Percentiles rank a stretch among this genome's conserved stretches.
These are phyloP conservation scores for Girardinichthys multiradiatus DNA, from an alignment of 2,113 vertebrate species.

Conservation along the genomic window DNA sequence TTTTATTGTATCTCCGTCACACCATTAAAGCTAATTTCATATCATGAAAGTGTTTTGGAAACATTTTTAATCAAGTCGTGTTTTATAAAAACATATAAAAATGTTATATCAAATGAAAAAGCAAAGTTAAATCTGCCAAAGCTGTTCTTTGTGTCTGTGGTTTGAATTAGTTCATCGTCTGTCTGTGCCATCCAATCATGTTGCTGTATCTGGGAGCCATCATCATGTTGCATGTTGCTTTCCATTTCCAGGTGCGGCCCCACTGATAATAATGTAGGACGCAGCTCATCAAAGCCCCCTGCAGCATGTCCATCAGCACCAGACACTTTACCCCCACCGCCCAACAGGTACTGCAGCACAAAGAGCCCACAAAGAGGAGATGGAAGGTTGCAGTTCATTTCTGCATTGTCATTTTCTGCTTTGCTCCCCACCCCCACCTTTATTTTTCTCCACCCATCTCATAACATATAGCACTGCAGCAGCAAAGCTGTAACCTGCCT, in stretches of 20 bases:
- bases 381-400: constrained; percentile 8
- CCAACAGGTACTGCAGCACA: constrained; percentile 75
- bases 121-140: background rate
- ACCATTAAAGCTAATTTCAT: background rate
- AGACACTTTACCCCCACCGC: constrained; percentile 60
- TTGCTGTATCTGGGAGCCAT: constrained; percentile 42
- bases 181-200: constrained; percentile 37
- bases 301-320: constrained; percentile 51
- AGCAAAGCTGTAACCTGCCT: background rate
- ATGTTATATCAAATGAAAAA: constrained; percentile 7
- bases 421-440: constrained; percentile 4
- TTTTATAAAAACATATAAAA: background rate
- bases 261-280: constrained; percentile 56
- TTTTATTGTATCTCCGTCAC: background rate
- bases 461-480: constrained; percentile 38
- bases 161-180: constrained; percentile 33
- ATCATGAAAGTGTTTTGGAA: background rate
- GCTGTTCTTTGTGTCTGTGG: background rate
- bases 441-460: constrained; percentile 28
- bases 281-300: constrained; percentile 54
- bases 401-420: constrained; percentile 61
- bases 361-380: constrained; percentile 24
- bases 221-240: constrained; percentile 66
- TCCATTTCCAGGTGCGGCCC: constrained; percentile 67
- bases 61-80: constrained; percentile 2